A percentile compares a stretch with the other conserved stretches of the same genome.
Conservation (phyloP, 2,888 invertebrate species). For the Ferrisia virgata region DNA sequence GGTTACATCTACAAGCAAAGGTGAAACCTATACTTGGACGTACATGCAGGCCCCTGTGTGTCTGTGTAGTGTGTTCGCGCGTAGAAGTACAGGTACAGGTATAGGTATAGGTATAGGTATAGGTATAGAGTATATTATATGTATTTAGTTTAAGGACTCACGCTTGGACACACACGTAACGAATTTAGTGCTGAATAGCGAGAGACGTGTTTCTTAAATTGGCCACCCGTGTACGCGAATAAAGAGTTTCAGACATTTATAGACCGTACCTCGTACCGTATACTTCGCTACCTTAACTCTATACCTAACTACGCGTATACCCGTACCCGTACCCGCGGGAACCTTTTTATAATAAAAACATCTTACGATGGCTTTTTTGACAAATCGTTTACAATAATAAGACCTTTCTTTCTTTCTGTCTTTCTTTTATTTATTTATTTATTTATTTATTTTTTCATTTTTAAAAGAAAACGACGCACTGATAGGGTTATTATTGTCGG, state of each 20-base stretch:
- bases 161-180: conserved; percentile 44
- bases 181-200: conserved; percentile 30
- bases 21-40: no score
- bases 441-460: no score
- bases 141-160: conserved; percentile 36
- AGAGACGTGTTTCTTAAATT: conserved; percentile 38
- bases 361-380: conserved; percentile 26
- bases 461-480: conserved; percentile 32
- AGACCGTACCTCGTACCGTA: neutral
- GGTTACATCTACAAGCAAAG: no score
- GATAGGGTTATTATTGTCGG: conserved; percentile 41
- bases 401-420: no score
- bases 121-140: neutral
- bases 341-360: neutral
- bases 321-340: neutral
- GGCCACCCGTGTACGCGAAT: conserved; percentile 42
- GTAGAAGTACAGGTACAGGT: no score
- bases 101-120: no score
- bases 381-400: conserved; percentile 44
- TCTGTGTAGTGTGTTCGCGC: no score
- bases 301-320: no score
- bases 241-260: conserved; percentile 40
- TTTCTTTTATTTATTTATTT: no score
- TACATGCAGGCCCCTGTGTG: no score
- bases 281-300: neutral